Evolutionary conservation across 2,113 vertebrate genomes (phyloP), one percentile per base, ranked within the genome.

Genomic region (Ochotona curzoniae): DNA sequence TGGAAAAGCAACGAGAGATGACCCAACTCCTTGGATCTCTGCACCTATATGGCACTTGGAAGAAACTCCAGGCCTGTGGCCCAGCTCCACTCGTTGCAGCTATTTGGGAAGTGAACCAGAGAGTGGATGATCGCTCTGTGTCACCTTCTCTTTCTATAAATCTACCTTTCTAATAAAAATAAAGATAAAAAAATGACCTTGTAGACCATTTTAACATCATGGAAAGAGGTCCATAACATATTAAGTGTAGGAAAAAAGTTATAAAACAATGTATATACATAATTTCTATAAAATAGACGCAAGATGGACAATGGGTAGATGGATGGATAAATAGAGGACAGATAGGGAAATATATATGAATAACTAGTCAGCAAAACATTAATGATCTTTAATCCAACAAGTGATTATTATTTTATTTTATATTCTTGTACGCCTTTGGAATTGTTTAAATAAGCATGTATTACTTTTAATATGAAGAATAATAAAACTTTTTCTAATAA

Each of bases 401-500:
- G 5, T 57, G 28, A 63, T 64, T 64, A 21, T 25, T 80, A 49
- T 79, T 78, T 94, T 90, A 35, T 83, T 90, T 93, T 57, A 80
- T 49, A 80, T 57, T 21, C 28, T 87, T 54, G 26, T 84, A n/a
- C 69, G 21, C 83, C 81, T 69, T 88, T 71, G 85, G 87, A 89
- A 85, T 60, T 92, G 30, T 85, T 89, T 84, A 44, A 76, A 21
- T 70, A 23, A 83, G 12, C 1, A 32, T 73, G 8, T 79, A 30
- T 60, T 81, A 38, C 32, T 64, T 93, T 90, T 75, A 74, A n/a
- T 87, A 92, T 63, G 35, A 74, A 71, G 38, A 69, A 54, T 57
- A 73, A 28, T 25, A n/a, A 28, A 47, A 38, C 18, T 63, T 75
- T 86, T 82, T 49, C 3, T 28, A 75, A 63, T 71, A 80, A 12